Evolutionary conservation across 1,140 invertebrate genomes (phyloP), one percentile per base, ranked within the genome.

Genomic region (Drosophila tsacasi): DNA sequence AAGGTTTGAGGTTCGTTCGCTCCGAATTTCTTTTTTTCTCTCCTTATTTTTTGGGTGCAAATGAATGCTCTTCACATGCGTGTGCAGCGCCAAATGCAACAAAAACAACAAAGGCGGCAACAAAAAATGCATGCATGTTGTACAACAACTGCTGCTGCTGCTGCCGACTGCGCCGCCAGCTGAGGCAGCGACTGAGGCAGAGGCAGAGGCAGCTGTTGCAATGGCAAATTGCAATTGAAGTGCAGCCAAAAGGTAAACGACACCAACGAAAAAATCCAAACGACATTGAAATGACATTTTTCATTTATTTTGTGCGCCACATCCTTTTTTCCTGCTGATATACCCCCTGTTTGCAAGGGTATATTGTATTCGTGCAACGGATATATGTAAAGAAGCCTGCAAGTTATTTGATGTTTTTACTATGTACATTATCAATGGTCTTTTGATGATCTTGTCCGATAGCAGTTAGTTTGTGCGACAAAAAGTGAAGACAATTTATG

Each of bases 241-340:
- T 87, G 83, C 83, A 89, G 81, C 83, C 83, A 90, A 89, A 89
- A 89, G 85, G 85, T 89, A 89, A 89, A 89, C 85, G 85, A 89
- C 85, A 90, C 85, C 81, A 90, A 85, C 84, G 67, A 78, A 71
- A 87, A 90, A 76, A 81, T 78, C 78, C 75, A 81, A 89, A 81
- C 84, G 84, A 89, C 84, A 89, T 90, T 90, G 85, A 90, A 90
- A 90, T 90, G 85, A 90, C 85, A 90, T 90, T 90, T 90, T 90
- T 90, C 84, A 89, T 89, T 87, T 81, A 78, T 82, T 84, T 89
- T 79, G 66, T 44, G 25, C 46, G 39, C 55, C 10, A 46, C 50
- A 47, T 65, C 60, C 64, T 59, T 57, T 15, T 46, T 30, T 49
- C 47, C 47, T 49, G 47, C 23, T 19, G 10, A 30, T 6, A 39